Conservation (phyloP, 2,797 vertebrate genomes). For the Stomatorhinus walkeri region DNA sequence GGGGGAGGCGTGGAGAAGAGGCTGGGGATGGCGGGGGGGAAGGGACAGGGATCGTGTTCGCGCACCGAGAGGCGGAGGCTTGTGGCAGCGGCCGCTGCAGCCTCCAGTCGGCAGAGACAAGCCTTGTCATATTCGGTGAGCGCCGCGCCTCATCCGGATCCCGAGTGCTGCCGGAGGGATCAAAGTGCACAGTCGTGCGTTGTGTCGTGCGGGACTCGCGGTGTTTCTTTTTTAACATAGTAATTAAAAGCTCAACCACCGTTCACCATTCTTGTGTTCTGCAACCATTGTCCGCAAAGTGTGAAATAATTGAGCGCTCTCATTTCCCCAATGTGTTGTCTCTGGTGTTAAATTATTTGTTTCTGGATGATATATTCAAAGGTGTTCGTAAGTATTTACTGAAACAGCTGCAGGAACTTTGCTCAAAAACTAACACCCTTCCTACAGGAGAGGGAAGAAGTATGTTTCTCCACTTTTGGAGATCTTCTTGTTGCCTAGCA, state of each 20-base stretch:
- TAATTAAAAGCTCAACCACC: not conserved
- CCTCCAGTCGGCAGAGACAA: not conserved
- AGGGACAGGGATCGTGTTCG: constrained; percentile 40
- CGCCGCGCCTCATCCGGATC: not conserved
- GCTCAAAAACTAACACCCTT: not conserved
- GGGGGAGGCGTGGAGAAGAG: constrained; percentile 33
- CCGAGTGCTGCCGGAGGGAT: not conserved
- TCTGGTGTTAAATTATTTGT: not conserved
- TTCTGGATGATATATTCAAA: not conserved
- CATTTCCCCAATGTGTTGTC: not conserved
- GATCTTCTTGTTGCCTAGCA: not conserved
- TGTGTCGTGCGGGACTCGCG: not conserved
- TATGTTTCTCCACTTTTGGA: not conserved
- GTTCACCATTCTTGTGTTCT: not conserved
- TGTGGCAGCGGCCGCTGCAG: not conserved
- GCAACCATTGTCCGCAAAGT: not conserved
- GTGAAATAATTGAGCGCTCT: not conserved
- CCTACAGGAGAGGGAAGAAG: not conserved
- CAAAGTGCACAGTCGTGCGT: not conserved
- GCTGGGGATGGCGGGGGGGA: constrained; percentile 45
- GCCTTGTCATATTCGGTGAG: not conserved
- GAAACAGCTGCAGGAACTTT: not conserved
- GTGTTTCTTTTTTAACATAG: not conserved
- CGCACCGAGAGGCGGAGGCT: constrained; percentile 56
- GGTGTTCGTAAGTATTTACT: not conserved